A percentile compares a stretch with the other conserved stretches of the same genome.
phyloP scores from a whole-genome alignment of 2,888 invertebrate species.

The Lepetodrilus schrolli region DNA sequence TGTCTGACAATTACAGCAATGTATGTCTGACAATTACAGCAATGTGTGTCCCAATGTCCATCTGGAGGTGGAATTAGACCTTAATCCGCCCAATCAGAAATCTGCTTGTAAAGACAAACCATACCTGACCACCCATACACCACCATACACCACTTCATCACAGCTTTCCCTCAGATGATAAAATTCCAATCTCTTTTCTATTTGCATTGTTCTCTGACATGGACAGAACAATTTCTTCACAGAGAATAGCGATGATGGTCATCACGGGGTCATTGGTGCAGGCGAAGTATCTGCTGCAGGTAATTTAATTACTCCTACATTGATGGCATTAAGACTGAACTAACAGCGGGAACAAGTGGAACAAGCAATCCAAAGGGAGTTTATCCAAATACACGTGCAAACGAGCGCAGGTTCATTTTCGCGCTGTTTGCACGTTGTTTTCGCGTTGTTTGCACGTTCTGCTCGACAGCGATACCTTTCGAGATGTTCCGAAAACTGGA shows the following conservation, averaged over 20 bases:
- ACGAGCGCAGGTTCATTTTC: not conserved
- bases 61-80: slow-evolving; percentile 2
- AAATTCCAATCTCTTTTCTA: not conserved
- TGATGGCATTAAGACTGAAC: slow-evolving; percentile 9
- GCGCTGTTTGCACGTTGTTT: too few relatives aligned
- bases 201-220: slow-evolving; percentile 9
- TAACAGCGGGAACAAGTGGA: slow-evolving; percentile 4
- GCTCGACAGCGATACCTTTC: too few relatives aligned
- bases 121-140: slow-evolving; percentile 12
- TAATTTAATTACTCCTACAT: slow-evolving; percentile 26
- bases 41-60: not conserved
- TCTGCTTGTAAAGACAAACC: not conserved
- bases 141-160: not conserved
- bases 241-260: not conserved
- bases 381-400: slow-evolving; percentile 32
- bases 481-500: too few relatives aligned
- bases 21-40: not conserved
- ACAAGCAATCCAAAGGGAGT: not conserved
- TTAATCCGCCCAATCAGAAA: slow-evolving; percentile 3
- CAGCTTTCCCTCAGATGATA: slow-evolving; percentile 4
- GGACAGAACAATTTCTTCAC: not conserved
- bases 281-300: not conserved
- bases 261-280: not conserved
- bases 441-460: too few relatives aligned
- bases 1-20: not conserved